phyloP scores from a whole-genome alignment of 1,140 invertebrate species.

The Dolichoris vasculosae region DNA sequence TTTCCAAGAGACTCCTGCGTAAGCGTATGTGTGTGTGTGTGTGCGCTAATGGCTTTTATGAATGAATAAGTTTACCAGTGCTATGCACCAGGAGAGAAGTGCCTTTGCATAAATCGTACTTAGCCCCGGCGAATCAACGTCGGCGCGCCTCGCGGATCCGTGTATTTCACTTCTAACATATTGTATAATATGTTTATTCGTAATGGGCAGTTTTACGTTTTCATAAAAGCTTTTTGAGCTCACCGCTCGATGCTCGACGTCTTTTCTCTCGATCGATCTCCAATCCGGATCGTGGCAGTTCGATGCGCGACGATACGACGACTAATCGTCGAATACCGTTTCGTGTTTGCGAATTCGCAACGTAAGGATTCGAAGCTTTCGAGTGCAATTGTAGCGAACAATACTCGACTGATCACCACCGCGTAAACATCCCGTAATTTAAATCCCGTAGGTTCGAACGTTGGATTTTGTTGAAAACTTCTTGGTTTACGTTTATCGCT shows the following conservation, averaged over 20 bases:
- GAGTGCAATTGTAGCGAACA: background rate
- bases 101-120: background rate
- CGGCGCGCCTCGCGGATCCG: background rate
- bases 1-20: background rate
- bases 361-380: background rate
- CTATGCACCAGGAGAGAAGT: background rate
- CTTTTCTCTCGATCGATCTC: background rate
- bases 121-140: background rate
- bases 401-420: background rate
- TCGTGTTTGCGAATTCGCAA: background rate
- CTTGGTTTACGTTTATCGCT: too few relatives aligned
- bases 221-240: background rate
- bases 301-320: background rate
- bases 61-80: conserved; percentile 6
- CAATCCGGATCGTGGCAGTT: background rate
- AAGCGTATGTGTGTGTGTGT: background rate
- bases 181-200: background rate
- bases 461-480: background rate
- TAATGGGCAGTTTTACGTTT: background rate
- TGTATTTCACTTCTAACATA: background rate
- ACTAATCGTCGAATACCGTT: background rate
- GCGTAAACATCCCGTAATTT: background rate
- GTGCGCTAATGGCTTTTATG: background rate
- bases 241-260: background rate
- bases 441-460: background rate